Percentiles rank a stretch among this genome's conserved stretches.
These are phyloP conservation scores for Caenorhabditis panamensis DNA, from an alignment of 2,888 invertebrate species.

Conservation along the genomic window DNA sequence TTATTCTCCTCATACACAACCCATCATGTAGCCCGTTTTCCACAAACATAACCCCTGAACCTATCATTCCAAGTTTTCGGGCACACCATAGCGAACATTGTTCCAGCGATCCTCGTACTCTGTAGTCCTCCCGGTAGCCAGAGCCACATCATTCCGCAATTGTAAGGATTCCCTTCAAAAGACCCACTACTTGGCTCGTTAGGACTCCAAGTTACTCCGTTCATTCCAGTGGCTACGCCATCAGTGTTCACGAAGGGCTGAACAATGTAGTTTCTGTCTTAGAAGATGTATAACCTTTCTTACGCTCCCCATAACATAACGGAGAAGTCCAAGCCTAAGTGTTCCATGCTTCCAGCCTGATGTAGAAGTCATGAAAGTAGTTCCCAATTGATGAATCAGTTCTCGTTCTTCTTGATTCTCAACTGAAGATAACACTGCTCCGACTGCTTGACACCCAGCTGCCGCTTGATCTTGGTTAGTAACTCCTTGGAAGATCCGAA, in stretches of 20 bases:
- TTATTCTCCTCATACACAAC: too few species aligned
- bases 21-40: constrained; percentile 12
- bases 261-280: too few species aligned
- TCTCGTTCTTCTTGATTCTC: constrained; percentile 7
- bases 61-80: constrained; percentile 19
- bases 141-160: constrained; percentile 35
- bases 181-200: background rate
- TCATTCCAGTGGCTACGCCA: background rate
- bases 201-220: background rate
- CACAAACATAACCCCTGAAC: constrained; percentile 34
- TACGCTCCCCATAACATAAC: too few species aligned
- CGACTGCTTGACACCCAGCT: background rate
- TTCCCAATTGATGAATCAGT: constrained; percentile 19
- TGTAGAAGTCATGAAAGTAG: constrained; percentile 5
- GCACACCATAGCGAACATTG: constrained; percentile 33
- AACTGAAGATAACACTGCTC: constrained; percentile 11
- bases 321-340: too few species aligned
- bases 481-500: constrained; percentile 5
- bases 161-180: background rate
- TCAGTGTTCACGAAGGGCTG: background rate
- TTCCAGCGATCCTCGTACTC: constrained; percentile 6
- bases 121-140: constrained; percentile 21
- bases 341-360: constrained; percentile 29
- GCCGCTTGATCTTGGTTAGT: background rate
- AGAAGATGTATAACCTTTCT: too few species aligned